These are phyloP conservation scores for Erannis defoliaria DNA, from an alignment of 2,888 invertebrate species.

Conservation along the genomic window DNA sequence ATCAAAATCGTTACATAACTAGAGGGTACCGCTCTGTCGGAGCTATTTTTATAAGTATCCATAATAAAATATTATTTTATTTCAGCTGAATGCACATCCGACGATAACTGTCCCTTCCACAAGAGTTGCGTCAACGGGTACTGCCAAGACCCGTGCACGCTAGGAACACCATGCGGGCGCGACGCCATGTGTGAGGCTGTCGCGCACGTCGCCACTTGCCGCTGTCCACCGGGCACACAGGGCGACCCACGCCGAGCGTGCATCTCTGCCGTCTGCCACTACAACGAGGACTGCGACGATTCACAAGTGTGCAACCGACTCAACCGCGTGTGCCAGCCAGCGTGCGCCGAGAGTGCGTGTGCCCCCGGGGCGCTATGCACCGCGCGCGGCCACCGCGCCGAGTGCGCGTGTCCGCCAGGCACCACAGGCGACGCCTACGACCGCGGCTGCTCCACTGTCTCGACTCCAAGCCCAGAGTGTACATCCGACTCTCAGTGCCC, in stretches of 20 bases:
- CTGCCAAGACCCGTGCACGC: conserved; percentile 92
- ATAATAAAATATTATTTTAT: conserved; percentile 45
- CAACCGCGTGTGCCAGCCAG: conserved; percentile 93
- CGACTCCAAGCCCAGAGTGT: conserved; percentile 87
- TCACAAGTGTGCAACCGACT: conserved; percentile 94
- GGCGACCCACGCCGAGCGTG: conserved; percentile 94
- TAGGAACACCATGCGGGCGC: conserved; percentile 91
- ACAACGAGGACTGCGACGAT: conserved; percentile 95
- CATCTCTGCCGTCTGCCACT: conserved; percentile 93
- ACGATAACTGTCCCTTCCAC: conserved; percentile 94
- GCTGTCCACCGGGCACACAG: conserved; percentile 94
- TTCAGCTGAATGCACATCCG: conserved; percentile 92
- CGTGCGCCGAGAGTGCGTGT: conserved; percentile 93
- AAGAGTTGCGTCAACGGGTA: conserved; percentile 92
- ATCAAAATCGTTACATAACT: too few species aligned
- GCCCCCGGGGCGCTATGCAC: conserved; percentile 92
- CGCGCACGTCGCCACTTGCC: conserved; percentile 92
- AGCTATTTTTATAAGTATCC: too few species aligned
- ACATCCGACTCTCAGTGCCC: conserved; percentile 92
- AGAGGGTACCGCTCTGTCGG: too few species aligned
- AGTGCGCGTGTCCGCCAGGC: conserved; percentile 92
- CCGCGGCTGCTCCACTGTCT: conserved; percentile 73
- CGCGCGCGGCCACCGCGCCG: conserved; percentile 91
- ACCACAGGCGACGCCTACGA: conserved; percentile 93
- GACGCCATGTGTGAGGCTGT: conserved; percentile 92